Evolutionary conservation across 2,888 invertebrate genomes (phyloP).

Genomic region (Drosophila picticornis): DNA sequence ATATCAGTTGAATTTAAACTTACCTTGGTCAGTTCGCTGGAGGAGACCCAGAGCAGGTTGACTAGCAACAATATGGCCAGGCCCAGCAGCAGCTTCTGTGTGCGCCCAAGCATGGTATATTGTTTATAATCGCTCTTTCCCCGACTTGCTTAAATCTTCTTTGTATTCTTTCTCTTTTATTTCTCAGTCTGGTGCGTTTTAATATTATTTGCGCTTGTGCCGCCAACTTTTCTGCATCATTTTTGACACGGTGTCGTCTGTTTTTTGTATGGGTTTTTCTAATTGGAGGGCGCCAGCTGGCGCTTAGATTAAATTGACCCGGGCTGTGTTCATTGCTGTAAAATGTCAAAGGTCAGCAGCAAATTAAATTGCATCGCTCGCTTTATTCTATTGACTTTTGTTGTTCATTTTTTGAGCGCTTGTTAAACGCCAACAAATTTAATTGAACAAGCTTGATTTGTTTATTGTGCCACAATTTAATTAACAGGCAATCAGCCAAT

Average conservation of each 20-base stretch:
- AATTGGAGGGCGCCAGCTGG: background rate
- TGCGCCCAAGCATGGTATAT: constrained; percentile 86
- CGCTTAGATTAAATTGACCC: constrained; percentile 3
- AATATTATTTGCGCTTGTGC: constrained; percentile 72
- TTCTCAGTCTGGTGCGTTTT: constrained; percentile 17
- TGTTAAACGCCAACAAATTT: constrained; percentile 12
- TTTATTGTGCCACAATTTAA: constrained; percentile 30
- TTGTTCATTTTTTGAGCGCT: background rate
- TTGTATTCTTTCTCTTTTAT: background rate
- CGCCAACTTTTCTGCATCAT: constrained; percentile 73
- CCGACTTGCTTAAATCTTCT: constrained; percentile 3
- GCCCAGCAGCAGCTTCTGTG: constrained; percentile 92
- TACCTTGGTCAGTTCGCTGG: constrained; percentile 97
- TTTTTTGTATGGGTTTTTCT: background rate
- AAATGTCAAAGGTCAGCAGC: constrained; percentile 2
- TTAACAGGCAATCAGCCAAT: constrained; percentile 58
- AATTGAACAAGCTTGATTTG: constrained; percentile 7
- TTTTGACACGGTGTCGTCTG: constrained; percentile 41
- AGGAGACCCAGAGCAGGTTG: constrained; percentile 98
- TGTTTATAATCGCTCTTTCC: constrained; percentile 13
- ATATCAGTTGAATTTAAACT: constrained; percentile 28
- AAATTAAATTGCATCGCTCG: constrained; percentile 1
- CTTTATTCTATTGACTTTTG: constrained; percentile 34
- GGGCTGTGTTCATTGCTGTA: constrained; percentile 33
- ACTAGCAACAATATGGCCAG: constrained; percentile 94